Percentiles rank a stretch among this genome's conserved stretches.
phyloP scores from a whole-genome alignment of 37 sponge, comb jelly and placozoan species.

The Diacarnus erythraeanus region DNA sequence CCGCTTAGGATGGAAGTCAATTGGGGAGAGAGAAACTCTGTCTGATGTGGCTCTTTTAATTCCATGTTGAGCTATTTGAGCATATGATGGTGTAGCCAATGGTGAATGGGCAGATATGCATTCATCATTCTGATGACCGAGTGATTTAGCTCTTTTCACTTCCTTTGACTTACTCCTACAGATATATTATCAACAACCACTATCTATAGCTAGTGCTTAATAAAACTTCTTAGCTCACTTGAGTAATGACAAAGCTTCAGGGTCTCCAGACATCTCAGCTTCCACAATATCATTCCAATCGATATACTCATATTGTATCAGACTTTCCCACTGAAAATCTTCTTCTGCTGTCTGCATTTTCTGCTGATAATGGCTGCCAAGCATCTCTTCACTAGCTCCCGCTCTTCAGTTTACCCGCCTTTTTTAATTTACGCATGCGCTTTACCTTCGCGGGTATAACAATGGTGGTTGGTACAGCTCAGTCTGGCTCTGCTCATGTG shows the following conservation, averaged over 20 bases:
- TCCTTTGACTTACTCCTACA: neutral
- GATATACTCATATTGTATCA: conserved; percentile 50
- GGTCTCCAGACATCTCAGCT: conserved; percentile 71
- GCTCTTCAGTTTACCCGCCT: conserved; percentile 23
- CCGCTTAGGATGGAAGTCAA: conserved; percentile 41
- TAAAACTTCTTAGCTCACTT: no score
- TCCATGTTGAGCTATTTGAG: conserved; percentile 1
- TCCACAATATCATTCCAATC: conserved; percentile 84
- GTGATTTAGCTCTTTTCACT: neutral
- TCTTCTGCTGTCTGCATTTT: neutral
- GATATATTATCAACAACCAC: no score
- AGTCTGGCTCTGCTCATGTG: no score
- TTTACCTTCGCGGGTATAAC: no score
- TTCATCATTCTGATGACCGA: no score
- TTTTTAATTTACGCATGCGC: conserved; percentile 14
- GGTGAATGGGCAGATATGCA: neutral
- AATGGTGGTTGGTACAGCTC: no score
- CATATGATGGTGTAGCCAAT: conserved; percentile 11
- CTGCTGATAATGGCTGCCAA: no score
- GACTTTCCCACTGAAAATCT: conserved; percentile 4
- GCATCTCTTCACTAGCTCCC: neutral
- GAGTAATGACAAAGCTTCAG: conserved; percentile 30
- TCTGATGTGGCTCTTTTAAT: conserved; percentile 37
- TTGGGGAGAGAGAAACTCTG: conserved; percentile 49
- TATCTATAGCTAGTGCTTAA: no score